phyloP scores from a whole-genome alignment of 2,888 invertebrate genomes.

The Timema podura region DNA sequence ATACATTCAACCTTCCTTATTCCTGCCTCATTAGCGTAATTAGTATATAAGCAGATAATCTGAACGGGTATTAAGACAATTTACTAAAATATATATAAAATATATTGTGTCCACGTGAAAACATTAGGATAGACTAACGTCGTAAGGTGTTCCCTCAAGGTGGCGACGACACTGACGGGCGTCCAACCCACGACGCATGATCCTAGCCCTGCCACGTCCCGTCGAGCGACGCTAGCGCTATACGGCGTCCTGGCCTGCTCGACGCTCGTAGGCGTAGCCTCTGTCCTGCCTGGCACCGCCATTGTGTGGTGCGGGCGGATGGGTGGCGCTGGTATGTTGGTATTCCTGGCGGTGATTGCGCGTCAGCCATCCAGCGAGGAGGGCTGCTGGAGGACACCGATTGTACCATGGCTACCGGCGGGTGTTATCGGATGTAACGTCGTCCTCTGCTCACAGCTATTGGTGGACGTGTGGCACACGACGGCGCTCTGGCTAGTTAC shows the following conservation, averaged over 20 bases:
- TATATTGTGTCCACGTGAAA: neutral
- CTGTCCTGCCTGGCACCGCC: slow-evolving; percentile 23
- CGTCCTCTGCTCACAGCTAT: slow-evolving; percentile 51
- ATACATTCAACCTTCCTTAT: too few species aligned
- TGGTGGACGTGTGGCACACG: slow-evolving; percentile 55
- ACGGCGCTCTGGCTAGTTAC: slow-evolving; percentile 54
- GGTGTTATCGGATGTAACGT: slow-evolving; percentile 49
- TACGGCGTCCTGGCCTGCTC: slow-evolving; percentile 35
- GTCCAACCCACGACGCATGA: slow-evolving; percentile 27
- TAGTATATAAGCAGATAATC: too few species aligned
- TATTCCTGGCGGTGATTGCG: slow-evolving; percentile 45
- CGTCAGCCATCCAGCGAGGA: slow-evolving; percentile 48
- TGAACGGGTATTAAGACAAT: neutral
- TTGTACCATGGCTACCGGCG: slow-evolving; percentile 47
- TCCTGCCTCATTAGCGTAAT: too few species aligned
- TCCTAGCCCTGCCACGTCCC: slow-evolving; percentile 35
- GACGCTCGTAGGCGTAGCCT: slow-evolving; percentile 35
- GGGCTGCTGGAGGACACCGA: slow-evolving; percentile 29
- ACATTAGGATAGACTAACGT: neutral
- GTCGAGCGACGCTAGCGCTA: slow-evolving; percentile 35
- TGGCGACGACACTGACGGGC: slow-evolving; percentile 13
- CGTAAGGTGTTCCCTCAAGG: neutral
- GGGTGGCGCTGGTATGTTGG: neutral
- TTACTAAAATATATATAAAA: neutral
- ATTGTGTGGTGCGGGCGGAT: slow-evolving; percentile 4